Conservation (phyloP, 2,113 vertebrate species). For the Edolisoma coerulescens region DNA sequence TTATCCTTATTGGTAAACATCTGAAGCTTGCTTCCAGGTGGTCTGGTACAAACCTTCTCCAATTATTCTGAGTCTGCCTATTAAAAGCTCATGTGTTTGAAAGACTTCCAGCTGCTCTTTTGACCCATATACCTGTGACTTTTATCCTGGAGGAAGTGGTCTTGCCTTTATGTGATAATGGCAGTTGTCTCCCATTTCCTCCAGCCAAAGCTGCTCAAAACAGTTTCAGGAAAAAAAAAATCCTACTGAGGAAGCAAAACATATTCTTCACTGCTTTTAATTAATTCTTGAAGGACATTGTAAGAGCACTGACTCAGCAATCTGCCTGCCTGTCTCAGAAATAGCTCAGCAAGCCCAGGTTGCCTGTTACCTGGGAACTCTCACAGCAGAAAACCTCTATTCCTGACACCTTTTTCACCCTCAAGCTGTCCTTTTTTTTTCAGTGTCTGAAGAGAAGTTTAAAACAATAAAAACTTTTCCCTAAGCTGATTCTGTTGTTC, state of each 20-base stretch:
- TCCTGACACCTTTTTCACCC: neutral
- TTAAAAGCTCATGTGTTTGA: neutral
- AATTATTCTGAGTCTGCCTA: neutral
- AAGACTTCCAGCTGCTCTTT: neutral
- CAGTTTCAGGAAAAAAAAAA: neutral
- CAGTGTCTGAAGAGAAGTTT: neutral
- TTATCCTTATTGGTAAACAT: neutral
- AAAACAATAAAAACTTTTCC: neutral
- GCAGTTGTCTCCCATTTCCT: constrained; percentile 14
- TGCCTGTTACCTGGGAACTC: neutral
- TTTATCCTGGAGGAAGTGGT: constrained; percentile 27
- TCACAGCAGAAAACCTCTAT: neutral
- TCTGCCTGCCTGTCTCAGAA: neutral
- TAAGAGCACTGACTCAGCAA: constrained; percentile 28
- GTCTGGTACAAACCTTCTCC: neutral
- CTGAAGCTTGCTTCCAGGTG: neutral
- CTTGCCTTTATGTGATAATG: neutral
- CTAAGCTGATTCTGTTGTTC: neutral
- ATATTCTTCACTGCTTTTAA: neutral
- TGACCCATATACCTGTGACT: constrained; percentile 24
- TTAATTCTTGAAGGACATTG: constrained; percentile 6
- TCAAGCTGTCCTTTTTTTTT: neutral
- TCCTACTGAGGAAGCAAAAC: neutral
- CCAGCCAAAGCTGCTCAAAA: neutral
- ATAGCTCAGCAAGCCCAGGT: neutral